Percentiles rank a stretch among this genome's conserved stretches.
phyloP scores from a whole-genome alignment of 2,113 vertebrate genomes.

The Pantherophis guttatus region DNA sequence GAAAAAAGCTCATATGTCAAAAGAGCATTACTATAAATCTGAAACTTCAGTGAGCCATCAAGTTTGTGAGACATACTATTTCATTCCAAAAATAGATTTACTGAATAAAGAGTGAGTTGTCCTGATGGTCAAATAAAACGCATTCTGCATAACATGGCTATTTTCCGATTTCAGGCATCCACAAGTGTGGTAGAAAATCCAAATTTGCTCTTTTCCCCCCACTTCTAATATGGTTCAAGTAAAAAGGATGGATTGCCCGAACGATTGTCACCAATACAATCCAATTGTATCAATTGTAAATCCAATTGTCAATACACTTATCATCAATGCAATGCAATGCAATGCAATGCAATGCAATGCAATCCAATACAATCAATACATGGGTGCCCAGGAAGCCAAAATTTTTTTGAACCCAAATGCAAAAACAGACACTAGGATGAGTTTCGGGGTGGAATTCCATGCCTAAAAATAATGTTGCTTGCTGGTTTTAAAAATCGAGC shows the following conservation, averaged over 20 bases:
- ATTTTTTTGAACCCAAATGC: too few relatives aligned
- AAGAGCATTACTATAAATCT: neutral
- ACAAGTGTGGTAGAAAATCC: neutral
- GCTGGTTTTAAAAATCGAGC: too few relatives aligned
- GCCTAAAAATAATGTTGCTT: too few relatives aligned
- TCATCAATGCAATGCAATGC: too few relatives aligned
- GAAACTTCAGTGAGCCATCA: neutral
- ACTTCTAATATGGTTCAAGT: neutral
- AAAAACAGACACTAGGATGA: too few relatives aligned
- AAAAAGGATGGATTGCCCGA: neutral
- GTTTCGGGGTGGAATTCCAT: too few relatives aligned
- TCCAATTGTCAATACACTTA: too few relatives aligned
- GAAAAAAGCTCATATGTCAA: constrained; percentile 1
- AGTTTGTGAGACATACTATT: constrained; percentile 24
- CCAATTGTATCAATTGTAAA: too few relatives aligned
- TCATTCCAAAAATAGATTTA: constrained; percentile 8
- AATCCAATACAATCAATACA: too few relatives aligned
- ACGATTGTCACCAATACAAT: neutral
- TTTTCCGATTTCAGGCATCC: neutral
- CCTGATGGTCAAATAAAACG: neutral
- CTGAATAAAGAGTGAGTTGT: neutral
- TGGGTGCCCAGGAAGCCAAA: too few relatives aligned
- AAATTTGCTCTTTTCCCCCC: neutral
- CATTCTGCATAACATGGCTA: neutral
- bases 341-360: too few relatives aligned